A percentile compares a stretch with the other conserved stretches of the same genome.
Evolutionary conservation across 2,888 invertebrate genomes (phyloP).

Genomic region (Parochlus steinenii): DNA sequence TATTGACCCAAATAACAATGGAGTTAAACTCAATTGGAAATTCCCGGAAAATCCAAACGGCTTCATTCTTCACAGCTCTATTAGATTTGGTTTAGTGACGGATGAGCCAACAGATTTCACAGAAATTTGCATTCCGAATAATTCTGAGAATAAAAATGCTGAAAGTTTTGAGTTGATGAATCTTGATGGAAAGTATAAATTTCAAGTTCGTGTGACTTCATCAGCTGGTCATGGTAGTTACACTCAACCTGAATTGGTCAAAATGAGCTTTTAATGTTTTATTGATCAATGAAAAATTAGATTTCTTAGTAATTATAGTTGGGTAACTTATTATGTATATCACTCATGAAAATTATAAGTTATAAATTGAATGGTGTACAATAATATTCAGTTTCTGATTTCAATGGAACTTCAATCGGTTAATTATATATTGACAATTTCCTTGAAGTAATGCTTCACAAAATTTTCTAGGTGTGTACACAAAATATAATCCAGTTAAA

Average conservation of each 20-base stretch:
- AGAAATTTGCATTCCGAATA: slow-evolving; percentile 46
- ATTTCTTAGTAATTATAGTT: too few species aligned
- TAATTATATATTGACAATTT: too few species aligned
- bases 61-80: slow-evolving; percentile 65
- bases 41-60: slow-evolving; percentile 78
- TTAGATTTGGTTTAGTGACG: slow-evolving; percentile 54
- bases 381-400: too few species aligned
- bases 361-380: too few species aligned
- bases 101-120: slow-evolving; percentile 38
- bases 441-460: too few species aligned
- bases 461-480: too few species aligned
- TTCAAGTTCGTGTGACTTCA: slow-evolving; percentile 59
- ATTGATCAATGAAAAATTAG: too few species aligned
- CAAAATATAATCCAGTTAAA: too few species aligned
- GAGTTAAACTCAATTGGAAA: slow-evolving; percentile 58
- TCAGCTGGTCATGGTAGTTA: slow-evolving; percentile 54
- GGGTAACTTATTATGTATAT: too few species aligned
- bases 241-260: slow-evolving; percentile 36
- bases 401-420: too few species aligned
- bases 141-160: slow-evolving; percentile 33
- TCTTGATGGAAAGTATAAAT: slow-evolving; percentile 64
- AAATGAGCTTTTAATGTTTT: too few species aligned
- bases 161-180: slow-evolving; percentile 28
- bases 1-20: slow-evolving; percentile 33
- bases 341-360: too few species aligned